phyloP scores from a whole-genome alignment of 2,888 invertebrate genomes.

The Oegoconia quadripuncta region DNA sequence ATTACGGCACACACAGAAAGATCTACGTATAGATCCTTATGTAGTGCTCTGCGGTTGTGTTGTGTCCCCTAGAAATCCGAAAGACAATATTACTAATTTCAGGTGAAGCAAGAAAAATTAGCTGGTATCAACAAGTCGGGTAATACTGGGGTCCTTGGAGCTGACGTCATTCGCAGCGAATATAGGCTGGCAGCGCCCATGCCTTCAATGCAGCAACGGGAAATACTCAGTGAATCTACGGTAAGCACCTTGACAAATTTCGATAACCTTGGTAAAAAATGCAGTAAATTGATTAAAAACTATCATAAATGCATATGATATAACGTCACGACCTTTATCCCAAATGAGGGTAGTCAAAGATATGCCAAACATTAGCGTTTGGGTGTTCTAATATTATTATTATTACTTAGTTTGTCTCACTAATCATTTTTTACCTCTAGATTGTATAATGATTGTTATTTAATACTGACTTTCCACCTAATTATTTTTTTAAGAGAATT shows the following conservation, averaged over 20 bases:
- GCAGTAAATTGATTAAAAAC: background rate
- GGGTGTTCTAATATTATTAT: no score
- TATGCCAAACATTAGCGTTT: no score
- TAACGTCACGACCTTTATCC: background rate
- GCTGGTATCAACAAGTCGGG: conserved; percentile 30
- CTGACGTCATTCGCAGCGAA: conserved; percentile 67
- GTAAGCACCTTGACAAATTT: conserved; percentile 57
- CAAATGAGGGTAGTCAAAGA: no score
- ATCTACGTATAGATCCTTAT: no score
- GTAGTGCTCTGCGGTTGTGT: no score
- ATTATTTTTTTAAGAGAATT: no score
- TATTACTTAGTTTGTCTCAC: no score
- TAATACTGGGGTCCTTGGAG: conserved; percentile 39
- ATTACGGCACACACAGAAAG: no score
- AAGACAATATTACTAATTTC: conserved; percentile 3
- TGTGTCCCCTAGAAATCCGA: no score
- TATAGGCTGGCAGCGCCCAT: conserved; percentile 55
- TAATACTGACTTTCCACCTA: no score
- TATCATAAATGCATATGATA: background rate
- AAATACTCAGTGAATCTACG: conserved; percentile 83
- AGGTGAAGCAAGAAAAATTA: conserved; percentile 68
- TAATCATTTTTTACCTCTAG: no score
- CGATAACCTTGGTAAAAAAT: background rate
- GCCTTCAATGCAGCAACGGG: conserved; percentile 79
- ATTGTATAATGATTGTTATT: no score